Percentiles rank a stretch among this genome's conserved stretches.
phyloP scores from a whole-genome alignment of 2,797 vertebrate genomes.

The Phataginus tricuspis region DNA sequence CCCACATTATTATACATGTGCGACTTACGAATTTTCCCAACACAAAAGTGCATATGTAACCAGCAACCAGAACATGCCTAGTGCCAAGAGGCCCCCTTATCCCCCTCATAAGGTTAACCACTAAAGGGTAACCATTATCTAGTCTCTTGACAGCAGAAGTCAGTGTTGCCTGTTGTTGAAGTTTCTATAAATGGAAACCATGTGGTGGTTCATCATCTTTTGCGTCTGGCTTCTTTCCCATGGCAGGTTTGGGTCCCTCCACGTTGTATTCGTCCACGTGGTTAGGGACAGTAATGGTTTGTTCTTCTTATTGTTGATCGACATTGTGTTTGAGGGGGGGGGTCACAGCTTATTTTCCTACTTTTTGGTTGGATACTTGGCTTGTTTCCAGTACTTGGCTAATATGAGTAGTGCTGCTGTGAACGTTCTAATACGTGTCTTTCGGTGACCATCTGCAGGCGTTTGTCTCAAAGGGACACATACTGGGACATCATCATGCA shows the following conservation, averaged over 20 bases:
- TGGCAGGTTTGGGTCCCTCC: background rate
- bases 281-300: background rate
- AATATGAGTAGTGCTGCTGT: background rate
- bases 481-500: background rate
- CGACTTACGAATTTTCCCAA: background rate
- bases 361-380: background rate
- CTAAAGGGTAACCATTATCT: background rate
- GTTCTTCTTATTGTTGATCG: background rate
- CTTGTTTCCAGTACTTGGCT: background rate
- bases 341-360: background rate
- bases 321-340: background rate
- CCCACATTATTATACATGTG: fast-evolving
- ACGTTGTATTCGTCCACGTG: background rate
- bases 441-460: too few relatives aligned
- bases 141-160: background rate
- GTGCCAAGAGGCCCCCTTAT: background rate
- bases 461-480: background rate
- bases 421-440: background rate
- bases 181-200: background rate
- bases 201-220: background rate
- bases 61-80: background rate
- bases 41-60: background rate
- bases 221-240: background rate
- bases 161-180: background rate
- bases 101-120: background rate